A percentile compares a stretch with the other conserved stretches of the same genome.
These are phyloP conservation scores for Archivesica marissinica DNA, from an alignment of 1,140 invertebrate species.

Conservation along the genomic window DNA sequence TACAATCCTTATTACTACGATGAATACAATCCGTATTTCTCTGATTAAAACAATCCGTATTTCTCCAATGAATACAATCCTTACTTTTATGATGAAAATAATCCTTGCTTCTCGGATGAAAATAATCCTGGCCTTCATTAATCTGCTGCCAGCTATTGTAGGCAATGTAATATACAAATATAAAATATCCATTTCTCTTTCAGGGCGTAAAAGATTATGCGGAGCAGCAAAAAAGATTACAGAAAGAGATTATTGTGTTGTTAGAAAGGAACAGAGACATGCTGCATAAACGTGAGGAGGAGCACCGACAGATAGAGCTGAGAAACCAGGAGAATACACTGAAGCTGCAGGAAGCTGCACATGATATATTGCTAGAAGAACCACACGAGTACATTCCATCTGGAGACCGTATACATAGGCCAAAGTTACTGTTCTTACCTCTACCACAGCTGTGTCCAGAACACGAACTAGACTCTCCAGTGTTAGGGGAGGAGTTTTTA, in stretches of 20 bases:
- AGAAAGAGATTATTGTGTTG: slow-evolving; percentile 77
- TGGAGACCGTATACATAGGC: slow-evolving; percentile 67
- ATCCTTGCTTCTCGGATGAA: too few species aligned
- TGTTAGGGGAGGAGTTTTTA: slow-evolving; percentile 45
- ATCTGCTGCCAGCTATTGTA: background rate
- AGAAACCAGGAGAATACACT: slow-evolving; percentile 64
- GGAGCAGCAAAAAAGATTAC: slow-evolving; percentile 81
- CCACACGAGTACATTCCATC: slow-evolving; percentile 66
- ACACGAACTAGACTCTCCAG: slow-evolving; percentile 76
- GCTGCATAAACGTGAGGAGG: slow-evolving; percentile 71
- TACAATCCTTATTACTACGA: too few species aligned
- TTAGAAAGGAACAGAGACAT: slow-evolving; percentile 78
- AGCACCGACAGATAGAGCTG: slow-evolving; percentile 68
- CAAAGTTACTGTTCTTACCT: slow-evolving; percentile 67
- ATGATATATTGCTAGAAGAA: slow-evolving; percentile 37
- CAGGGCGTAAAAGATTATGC: slow-evolving; percentile 84
- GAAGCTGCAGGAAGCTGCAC: slow-evolving; percentile 49
- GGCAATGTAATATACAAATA: too few species aligned
- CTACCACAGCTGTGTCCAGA: slow-evolving; percentile 60
- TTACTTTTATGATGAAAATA: too few species aligned
- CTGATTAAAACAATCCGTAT: too few species aligned
- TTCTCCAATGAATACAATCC: too few species aligned
- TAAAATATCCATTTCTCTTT: too few species aligned
- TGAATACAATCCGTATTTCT: too few species aligned
- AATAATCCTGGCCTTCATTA: too few species aligned